Conservation (phyloP, 2,113 vertebrate species). For the Fulmarus glacialis region DNA sequence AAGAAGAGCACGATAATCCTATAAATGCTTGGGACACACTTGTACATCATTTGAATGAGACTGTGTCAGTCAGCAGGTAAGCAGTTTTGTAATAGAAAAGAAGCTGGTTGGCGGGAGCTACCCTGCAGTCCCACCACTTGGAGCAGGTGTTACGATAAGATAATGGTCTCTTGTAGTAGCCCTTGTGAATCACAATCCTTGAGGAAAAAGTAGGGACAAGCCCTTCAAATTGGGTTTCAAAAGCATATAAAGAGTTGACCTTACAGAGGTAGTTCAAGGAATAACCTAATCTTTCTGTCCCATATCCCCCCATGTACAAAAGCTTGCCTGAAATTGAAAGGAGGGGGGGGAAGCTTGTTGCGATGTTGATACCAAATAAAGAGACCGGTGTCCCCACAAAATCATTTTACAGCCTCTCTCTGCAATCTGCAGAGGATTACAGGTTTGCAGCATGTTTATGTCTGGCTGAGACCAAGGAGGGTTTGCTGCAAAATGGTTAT, state of each 20-base stretch:
- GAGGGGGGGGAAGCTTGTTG: neutral
- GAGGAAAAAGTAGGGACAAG: constrained; percentile 65
- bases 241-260: constrained; percentile 63
- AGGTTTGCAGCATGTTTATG: constrained; percentile 48
- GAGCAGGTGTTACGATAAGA: constrained; percentile 62
- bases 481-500: constrained; percentile 41
- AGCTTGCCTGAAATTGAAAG: constrained; percentile 63
- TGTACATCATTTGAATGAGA: constrained; percentile 32
- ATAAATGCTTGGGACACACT: neutral
- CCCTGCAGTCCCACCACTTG: constrained; percentile 34
- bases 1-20: neutral
- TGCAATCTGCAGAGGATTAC: constrained; percentile 63
- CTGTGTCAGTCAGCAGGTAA: constrained; percentile 41
- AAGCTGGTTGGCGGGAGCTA: neutral
- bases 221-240: constrained; percentile 67
- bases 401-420: constrained; percentile 57
- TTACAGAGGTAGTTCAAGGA: constrained; percentile 68
- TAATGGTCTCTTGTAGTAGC: constrained; percentile 59
- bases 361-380: constrained; percentile 50
- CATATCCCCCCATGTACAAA: constrained; percentile 61
- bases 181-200: constrained; percentile 61
- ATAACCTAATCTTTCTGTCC: constrained; percentile 69
- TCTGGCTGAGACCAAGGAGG: constrained; percentile 22
- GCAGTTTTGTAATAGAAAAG: neutral
- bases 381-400: constrained; percentile 4